phyloP scores from a whole-genome alignment of 64 coral and sea anemone genomes.

The Trachythela sp. region DNA sequence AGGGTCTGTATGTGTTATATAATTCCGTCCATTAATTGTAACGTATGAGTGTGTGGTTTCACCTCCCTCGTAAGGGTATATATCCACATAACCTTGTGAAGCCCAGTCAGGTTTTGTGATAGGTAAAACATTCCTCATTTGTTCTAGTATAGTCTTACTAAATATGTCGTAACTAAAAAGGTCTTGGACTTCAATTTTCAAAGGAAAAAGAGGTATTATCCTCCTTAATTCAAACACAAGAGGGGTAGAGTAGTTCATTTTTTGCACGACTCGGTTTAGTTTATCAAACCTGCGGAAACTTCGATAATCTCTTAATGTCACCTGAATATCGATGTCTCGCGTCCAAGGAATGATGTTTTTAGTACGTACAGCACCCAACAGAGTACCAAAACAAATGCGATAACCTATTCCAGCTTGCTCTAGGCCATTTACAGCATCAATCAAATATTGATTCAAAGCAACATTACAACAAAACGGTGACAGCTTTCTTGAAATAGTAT shows the following conservation, averaged over 20 bases:
- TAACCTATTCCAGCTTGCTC: conserved; percentile 44
- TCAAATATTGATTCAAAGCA: conserved; percentile 50
- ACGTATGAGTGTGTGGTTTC: conserved; percentile 47
- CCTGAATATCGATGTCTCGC: conserved; percentile 51
- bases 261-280: conserved; percentile 26
- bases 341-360: conserved; percentile 70
- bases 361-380: conserved; percentile 46
- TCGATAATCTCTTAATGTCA: not conserved
- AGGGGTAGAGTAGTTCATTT: conserved; percentile 27
- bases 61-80: conserved; percentile 51
- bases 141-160: conserved; percentile 30
- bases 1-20: conserved; percentile 47
- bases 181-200: conserved; percentile 32
- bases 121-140: conserved; percentile 31
- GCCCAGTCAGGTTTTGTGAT: conserved; percentile 42
- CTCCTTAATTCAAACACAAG: conserved; percentile 28
- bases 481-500: not conserved
- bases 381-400: conserved; percentile 48
- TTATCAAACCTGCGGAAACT: not conserved
- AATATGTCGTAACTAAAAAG: conserved; percentile 50
- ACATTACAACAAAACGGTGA: conserved; percentile 46
- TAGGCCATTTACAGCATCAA: conserved; percentile 41
- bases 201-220: conserved; percentile 45
- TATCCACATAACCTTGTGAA: conserved; percentile 60
- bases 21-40: conserved; percentile 53